These are phyloP conservation scores for pig (Sus scrofa) DNA, from an alignment of 2,113 vertebrate genomes.

Conservation along the genomic window T2T-Sscrofa CM000818.6:86856001-86856500, in stretches of 20 bases:
- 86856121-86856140: too few species aligned
- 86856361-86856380: not conserved
- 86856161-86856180: too few species aligned
- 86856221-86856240: not conserved
- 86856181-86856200: not conserved
- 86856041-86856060: too few species aligned
- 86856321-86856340: not conserved
- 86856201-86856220: not conserved
- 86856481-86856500: not conserved
- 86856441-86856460: not conserved
- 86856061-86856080: too few species aligned
- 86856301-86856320: not conserved
- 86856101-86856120: too few species aligned
- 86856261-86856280: not conserved
- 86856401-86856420: not conserved
- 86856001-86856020: too few species aligned
- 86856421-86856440: not conserved
- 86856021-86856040: too few species aligned
- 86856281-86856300: not conserved
- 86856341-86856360: not conserved
- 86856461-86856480: not conserved
- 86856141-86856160: too few species aligned
- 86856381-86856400: not conserved
- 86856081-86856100: too few species aligned
- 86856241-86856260: not conserved